These are phyloP conservation scores for Cisticola juncidis DNA, from an alignment of 2,113 vertebrate species.

Conservation along the genomic window DNA sequence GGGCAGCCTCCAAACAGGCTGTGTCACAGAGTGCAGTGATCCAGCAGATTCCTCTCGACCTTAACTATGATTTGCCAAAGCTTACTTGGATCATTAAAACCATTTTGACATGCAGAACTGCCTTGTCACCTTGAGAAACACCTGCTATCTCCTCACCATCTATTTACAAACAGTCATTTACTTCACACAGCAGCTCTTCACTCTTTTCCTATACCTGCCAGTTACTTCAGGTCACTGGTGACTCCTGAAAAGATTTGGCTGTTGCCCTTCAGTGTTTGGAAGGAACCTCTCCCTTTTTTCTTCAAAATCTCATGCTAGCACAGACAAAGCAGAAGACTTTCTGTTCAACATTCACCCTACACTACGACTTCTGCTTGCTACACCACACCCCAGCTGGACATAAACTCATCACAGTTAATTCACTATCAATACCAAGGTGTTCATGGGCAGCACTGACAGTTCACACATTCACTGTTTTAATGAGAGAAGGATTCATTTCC, in stretches of 20 bases:
- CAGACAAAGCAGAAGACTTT: background rate
- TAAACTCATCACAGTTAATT: background rate
- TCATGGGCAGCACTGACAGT: background rate
- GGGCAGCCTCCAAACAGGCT: background rate
- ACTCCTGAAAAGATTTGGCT: background rate
- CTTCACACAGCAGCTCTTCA: background rate
- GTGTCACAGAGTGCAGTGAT: background rate
- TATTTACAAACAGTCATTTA: background rate
- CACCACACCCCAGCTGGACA: background rate
- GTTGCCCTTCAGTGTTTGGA: background rate
- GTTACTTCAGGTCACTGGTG: background rate
- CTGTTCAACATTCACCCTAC: background rate
- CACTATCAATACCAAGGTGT: background rate
- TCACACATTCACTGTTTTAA: background rate
- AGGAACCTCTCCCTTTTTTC: background rate
- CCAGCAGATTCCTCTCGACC: background rate
- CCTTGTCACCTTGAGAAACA: background rate
- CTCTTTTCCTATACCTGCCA: background rate
- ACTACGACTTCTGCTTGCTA: background rate
- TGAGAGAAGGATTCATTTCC: background rate
- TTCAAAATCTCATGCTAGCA: background rate
- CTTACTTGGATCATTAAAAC: background rate
- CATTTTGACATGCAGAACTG: background rate
- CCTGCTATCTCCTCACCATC: background rate
- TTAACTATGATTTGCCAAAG: background rate